Base-by-base conservation (phyloP, 2,797 vertebrate genomes). In the Clarias fuscus region DNA sequence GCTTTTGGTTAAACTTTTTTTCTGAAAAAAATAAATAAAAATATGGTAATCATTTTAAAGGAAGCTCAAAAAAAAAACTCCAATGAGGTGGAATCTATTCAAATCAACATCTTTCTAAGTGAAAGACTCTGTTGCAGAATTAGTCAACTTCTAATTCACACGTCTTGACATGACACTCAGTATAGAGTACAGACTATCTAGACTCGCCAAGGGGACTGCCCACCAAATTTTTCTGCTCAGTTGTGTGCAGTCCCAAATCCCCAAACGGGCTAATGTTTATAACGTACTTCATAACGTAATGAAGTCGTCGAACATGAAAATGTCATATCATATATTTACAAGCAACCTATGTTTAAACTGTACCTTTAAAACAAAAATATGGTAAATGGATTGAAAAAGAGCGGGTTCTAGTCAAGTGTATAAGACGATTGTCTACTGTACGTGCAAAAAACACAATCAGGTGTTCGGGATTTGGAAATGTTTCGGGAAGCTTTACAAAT, bases 51-150 rank as follows among this genome's bases (percentile, higher is more conserved):
- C 6, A 22, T 77, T 58, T 78, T 59, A 78, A 84, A 84, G 73
- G 64, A 62, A 84, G 72, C 22, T 10, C 5, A 6, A 87, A 68
- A 6, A 87, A 68, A 84, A 86, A 85, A 87, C 10, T 82, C 65
- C 85, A 88, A 8, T 53, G 48, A 81, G 33, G 84, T 89, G 83
- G 77, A 86, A 88, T 81, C 53, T 86, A 81, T 86, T 88, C 65
- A 88, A 90, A 84, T 85, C 40, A 85, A 84, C 11, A 27, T 13
- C 48, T 83, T 43, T 81, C 80, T 79, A 15, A 65, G 37, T 85
- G 70, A 84, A 83, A 85, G 75, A 61, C 15, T 82, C 5, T 72
- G 77, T 37, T 53, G 56, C 48, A 48, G 61, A 82, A 89, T 89
- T 89, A 89, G 81, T 90, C 89, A 88, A 59, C 84, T 24, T 75